Conservation (phyloP, 2,113 vertebrate genomes). For the Megaceryle maxima region DNA sequence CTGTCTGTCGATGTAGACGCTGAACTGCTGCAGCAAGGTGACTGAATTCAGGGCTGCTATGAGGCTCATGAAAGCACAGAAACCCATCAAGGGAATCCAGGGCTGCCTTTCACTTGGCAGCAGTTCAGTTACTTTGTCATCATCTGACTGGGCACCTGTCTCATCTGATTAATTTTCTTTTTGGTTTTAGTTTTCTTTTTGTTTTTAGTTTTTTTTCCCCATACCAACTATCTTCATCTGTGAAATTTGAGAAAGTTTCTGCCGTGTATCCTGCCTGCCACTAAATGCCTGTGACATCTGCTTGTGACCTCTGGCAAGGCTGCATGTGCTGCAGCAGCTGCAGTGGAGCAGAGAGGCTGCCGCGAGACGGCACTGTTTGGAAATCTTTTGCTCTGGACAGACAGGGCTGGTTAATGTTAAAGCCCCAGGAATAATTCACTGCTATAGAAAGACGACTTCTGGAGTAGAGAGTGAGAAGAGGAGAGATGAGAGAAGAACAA, state of each 20-base stretch:
- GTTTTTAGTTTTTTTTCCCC: neutral
- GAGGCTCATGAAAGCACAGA: constrained; percentile 4
- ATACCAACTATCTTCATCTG: neutral
- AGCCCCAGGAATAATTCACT: neutral
- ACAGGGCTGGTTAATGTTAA: fast-evolving
- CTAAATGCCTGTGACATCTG: neutral
- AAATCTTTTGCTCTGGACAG: neutral
- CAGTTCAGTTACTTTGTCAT: constrained; percentile 26
- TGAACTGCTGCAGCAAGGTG: constrained; percentile 40
- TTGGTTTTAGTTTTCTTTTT: neutral
- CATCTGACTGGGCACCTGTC: constrained; percentile 37
- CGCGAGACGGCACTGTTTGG: neutral
- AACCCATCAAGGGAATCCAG: constrained; percentile 18
- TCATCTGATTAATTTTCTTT: neutral
- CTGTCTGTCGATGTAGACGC: neutral
- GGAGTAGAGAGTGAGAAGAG: neutral
- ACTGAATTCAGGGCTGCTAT: constrained; percentile 1
- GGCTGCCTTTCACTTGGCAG: constrained; percentile 26
- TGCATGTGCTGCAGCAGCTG: neutral
- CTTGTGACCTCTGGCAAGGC: neutral
- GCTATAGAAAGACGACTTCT: neutral
- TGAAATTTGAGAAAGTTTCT: neutral
- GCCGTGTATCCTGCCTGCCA: neutral
- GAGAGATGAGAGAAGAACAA: too few relatives aligned
- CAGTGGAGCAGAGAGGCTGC: neutral